These are phyloP conservation scores for Apamea sordens DNA, from an alignment of 2,888 invertebrate species.

Conservation along the genomic window DNA sequence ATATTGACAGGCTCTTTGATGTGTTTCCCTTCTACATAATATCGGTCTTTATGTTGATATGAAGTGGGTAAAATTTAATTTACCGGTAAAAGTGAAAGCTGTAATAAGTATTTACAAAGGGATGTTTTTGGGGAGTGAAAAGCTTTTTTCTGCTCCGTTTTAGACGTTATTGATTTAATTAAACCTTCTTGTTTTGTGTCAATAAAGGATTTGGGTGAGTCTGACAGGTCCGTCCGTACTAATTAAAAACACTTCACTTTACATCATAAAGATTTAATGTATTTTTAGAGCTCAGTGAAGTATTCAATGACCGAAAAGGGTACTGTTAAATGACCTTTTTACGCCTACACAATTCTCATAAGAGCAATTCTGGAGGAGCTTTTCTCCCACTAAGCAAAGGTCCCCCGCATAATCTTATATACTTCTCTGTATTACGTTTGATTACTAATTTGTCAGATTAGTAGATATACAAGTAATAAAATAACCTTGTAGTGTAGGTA, in stretches of 20 bases:
- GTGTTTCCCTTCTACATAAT: constrained; percentile 40
- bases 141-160: constrained; percentile 44
- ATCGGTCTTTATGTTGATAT: constrained; percentile 43
- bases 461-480: too few relatives aligned
- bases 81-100: constrained; percentile 24
- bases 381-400: background rate
- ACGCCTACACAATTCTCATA: background rate
- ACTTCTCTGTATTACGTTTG: background rate
- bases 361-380: background rate
- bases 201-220: background rate
- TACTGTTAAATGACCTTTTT: background rate
- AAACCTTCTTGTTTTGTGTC: constrained; percentile 21
- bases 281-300: background rate
- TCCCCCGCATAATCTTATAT: background rate
- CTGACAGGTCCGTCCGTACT: background rate
- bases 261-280: constrained; percentile 1
- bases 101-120: constrained; percentile 22
- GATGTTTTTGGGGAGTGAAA: constrained; percentile 16
- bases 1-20: constrained; percentile 55
- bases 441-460: background rate
- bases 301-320: background rate
- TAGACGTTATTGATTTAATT: constrained; percentile 46
- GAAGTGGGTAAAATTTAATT: constrained; percentile 55
- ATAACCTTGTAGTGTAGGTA: too few relatives aligned
- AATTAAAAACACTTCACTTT: constrained; percentile 23